A percentile compares a stretch with the other conserved stretches of the same genome.
Evolutionary conservation across 2,888 invertebrate species (phyloP).

Genomic region (Ariolimax columbianus): DNA sequence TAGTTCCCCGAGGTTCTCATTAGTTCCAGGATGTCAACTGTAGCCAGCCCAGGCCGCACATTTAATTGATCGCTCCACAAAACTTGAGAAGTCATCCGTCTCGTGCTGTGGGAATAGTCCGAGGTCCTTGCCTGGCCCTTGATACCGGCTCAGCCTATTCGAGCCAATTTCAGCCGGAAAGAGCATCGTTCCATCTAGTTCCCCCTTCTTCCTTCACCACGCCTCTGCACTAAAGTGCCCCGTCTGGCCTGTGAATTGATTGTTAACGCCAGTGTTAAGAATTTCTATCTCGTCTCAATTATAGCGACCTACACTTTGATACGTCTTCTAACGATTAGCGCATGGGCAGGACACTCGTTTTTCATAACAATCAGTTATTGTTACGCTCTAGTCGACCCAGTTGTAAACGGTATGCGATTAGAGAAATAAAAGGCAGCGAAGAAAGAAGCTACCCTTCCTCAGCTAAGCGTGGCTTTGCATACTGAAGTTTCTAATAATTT

Average conservation of each 20-base stretch:
- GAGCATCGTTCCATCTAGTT: background rate
- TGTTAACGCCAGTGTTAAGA: background rate
- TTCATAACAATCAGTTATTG: too few species aligned
- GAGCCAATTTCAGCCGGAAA: background rate
- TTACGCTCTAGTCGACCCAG: too few species aligned
- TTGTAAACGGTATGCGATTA: too few species aligned
- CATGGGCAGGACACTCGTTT: too few species aligned
- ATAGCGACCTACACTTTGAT: background rate
- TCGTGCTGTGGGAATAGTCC: background rate
- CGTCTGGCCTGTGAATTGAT: background rate
- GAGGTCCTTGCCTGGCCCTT: background rate
- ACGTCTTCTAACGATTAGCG: too few species aligned
- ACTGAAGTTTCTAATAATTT: too few species aligned
- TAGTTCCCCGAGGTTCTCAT: conserved; percentile 39
- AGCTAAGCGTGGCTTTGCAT: too few species aligned
- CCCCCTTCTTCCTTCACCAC: background rate
- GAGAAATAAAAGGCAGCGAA: too few species aligned
- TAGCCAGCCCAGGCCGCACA: background rate
- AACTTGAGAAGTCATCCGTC: conserved; percentile 19
- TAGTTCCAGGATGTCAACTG: conserved; percentile 33
- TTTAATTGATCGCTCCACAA: conserved; percentile 29
- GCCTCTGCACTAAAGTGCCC: background rate
- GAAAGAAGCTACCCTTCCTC: too few species aligned
- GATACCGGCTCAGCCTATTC: background rate
- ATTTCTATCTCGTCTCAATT: background rate